Percentiles rank a stretch among this genome's conserved stretches.
phyloP scores from a whole-genome alignment of 2,113 vertebrate genomes.

The Turdus rufiventris region DNA sequence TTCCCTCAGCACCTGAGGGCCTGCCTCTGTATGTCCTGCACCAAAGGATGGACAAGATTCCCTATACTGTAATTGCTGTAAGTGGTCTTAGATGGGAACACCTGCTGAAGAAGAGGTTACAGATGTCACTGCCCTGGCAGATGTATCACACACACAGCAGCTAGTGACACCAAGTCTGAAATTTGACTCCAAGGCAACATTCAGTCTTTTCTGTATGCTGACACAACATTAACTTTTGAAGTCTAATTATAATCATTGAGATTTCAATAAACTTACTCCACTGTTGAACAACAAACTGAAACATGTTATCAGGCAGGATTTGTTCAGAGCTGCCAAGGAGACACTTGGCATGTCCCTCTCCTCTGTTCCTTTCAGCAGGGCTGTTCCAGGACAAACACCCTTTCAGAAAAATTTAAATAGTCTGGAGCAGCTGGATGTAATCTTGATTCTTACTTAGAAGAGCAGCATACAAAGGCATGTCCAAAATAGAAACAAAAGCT shows the following conservation, averaged over 20 bases:
- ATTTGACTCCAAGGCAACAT: neutral
- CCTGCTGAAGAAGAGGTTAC: neutral
- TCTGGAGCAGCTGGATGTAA: slow-evolving; percentile 43
- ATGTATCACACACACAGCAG: neutral
- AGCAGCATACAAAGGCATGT: neutral
- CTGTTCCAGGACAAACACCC: slow-evolving; percentile 22
- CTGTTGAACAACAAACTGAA: slow-evolving; percentile 26
- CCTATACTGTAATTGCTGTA: neutral
- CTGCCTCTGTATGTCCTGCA: neutral
- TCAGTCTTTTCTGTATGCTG: neutral
- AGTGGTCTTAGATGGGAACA: neutral
- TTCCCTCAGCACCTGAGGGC: neutral
- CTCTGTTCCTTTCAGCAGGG: neutral
- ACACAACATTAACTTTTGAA: neutral
- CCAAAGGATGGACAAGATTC: neutral
- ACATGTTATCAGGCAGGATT: slow-evolving; percentile 17
- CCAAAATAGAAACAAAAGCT: neutral
- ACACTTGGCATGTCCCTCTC: neutral
- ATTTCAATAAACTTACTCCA: slow-evolving; percentile 1
- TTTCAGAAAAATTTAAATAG: slow-evolving; percentile 25
- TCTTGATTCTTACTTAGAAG: slow-evolving; percentile 1
- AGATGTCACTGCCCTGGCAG: neutral
- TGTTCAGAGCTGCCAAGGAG: slow-evolving; percentile 20
- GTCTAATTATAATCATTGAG: neutral
- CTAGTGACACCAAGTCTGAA: neutral